Percentiles rank a stretch among this genome's conserved stretches.
Evolutionary conservation across 2,797 vertebrate species (phyloP).

Genomic region (Molossus molossus): DNA sequence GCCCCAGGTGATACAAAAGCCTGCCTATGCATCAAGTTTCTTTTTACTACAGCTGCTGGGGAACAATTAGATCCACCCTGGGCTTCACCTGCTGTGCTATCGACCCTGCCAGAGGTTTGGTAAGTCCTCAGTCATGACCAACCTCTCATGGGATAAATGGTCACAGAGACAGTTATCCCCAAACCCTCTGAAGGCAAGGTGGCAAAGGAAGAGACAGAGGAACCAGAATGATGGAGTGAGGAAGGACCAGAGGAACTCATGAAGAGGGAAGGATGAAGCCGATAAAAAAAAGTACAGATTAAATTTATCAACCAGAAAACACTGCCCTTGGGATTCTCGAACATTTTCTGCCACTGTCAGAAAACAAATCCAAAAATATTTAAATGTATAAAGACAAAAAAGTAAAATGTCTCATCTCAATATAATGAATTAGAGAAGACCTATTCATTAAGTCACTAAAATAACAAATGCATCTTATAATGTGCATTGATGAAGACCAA

Average conservation of each 20-base stretch:
- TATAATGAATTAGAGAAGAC: not conserved
- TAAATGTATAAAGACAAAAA: not conserved
- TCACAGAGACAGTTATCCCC: not conserved
- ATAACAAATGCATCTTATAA: not conserved
- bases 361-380: not conserved
- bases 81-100: not conserved
- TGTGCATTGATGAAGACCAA: rapidly evolving
- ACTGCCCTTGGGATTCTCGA: not conserved
- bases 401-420: not conserved
- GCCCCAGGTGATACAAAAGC: not conserved
- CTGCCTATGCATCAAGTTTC: not conserved
- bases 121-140: not conserved
- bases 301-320: not conserved
- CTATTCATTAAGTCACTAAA: not conserved
- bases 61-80: not conserved
- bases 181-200: not conserved
- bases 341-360: not conserved
- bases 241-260: not conserved
- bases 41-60: not conserved
- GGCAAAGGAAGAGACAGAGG: not conserved
- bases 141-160: too few species aligned
- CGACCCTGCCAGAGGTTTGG: not conserved
- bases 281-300: not conserved
- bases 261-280: rapidly evolving
- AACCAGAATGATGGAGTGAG: not conserved